Percentiles rank a stretch among this genome's conserved stretches.
Evolutionary conservation across 2,797 vertebrate species (phyloP).

Genomic region (Percopsis omiscomaycus): DNA sequence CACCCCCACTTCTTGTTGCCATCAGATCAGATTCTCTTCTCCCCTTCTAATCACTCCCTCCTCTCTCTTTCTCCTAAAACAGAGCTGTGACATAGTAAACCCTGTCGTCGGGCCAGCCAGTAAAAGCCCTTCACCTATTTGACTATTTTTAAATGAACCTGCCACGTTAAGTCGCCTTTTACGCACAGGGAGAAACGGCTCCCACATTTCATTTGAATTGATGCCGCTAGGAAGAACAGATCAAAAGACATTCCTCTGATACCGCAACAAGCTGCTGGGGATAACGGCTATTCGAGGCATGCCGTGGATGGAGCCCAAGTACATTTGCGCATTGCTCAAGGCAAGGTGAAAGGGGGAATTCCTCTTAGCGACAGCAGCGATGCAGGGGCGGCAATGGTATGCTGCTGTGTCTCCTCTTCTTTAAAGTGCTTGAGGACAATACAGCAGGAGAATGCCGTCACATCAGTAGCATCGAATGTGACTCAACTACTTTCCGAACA

Average conservation of each 20-base stretch:
- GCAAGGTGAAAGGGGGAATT: neutral
- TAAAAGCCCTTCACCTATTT: no score
- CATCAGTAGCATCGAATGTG: conserved; percentile 20
- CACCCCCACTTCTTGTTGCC: conserved; percentile 29
- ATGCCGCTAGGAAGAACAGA: neutral
- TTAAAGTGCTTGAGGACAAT: neutral
- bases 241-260: conserved; percentile 4
- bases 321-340: neutral
- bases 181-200: no score
- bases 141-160: neutral
- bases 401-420: conserved; percentile 6
- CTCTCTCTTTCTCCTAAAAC: conserved; percentile 16
- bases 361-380: no score
- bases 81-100: conserved; percentile 33
- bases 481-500: conserved; percentile 17
- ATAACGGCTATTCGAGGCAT: neutral
- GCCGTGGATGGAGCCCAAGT: neutral
- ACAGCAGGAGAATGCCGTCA: conserved; percentile 19
- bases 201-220: no score
- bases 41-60: neutral
- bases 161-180: neutral
- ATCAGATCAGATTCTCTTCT: conserved; percentile 43
- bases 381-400: neutral
- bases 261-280: neutral
- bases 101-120: no score